Evolutionary conservation across 2,888 invertebrate species (phyloP).

Genomic region (Xanthorhoe spadicearia): DNA sequence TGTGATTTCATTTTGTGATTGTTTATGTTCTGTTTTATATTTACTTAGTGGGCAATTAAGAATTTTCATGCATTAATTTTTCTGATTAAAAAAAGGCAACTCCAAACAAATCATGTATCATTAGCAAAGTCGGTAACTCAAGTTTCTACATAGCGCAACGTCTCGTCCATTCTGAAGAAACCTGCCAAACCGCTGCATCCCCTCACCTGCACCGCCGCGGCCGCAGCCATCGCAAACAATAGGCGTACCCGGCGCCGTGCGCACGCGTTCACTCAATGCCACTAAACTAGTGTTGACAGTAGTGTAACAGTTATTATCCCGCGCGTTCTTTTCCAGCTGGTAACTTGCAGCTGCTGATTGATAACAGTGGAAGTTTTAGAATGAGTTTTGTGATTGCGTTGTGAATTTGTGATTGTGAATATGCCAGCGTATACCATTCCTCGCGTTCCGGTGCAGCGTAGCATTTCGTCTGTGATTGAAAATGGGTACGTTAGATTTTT

Average conservation of each 20-base stretch:
- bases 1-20: too few relatives aligned
- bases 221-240: conserved; percentile 46
- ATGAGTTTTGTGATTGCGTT: conserved; percentile 24
- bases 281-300: conserved; percentile 50
- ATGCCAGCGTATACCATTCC: conserved; percentile 35
- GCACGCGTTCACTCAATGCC: conserved; percentile 46
- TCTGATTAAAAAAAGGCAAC: too few relatives aligned
- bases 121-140: neutral
- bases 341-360: conserved; percentile 21
- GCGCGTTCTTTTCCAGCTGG: conserved; percentile 13
- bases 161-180: conserved; percentile 9
- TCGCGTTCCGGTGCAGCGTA: conserved; percentile 30
- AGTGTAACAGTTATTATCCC: conserved; percentile 33
- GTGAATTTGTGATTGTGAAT: conserved; percentile 25
- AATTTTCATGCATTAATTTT: too few relatives aligned
- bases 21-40: too few relatives aligned
- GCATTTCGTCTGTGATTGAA: conserved; percentile 29
- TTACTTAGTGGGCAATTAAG: too few relatives aligned
- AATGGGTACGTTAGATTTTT: conserved; percentile 28
- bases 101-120: neutral
- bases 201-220: conserved; percentile 27
- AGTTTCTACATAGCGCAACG: neutral
- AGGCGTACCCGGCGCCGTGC: conserved; percentile 43
- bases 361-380: conserved; percentile 18
- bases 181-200: conserved; percentile 26